phyloP scores from a whole-genome alignment of 2,113 vertebrate species.

The Leptocoma aspasia region DNA sequence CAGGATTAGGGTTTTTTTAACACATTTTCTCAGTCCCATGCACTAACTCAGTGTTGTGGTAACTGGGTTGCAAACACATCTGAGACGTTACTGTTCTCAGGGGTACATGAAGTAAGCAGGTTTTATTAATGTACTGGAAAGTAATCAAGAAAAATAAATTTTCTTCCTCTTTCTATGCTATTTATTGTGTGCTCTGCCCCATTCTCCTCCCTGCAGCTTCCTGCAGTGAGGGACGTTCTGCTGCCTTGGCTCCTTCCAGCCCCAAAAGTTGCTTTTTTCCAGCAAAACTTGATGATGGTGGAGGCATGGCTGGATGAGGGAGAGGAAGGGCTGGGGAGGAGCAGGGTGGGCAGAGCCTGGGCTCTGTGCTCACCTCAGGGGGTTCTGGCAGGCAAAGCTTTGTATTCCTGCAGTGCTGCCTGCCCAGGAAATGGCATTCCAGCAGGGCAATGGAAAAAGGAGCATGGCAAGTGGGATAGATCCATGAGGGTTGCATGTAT shows the following conservation, averaged over 20 bases:
- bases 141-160: neutral
- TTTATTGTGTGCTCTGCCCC: neutral
- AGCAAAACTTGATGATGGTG: neutral
- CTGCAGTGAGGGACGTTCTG: accelerated
- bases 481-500: neutral
- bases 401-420: neutral
- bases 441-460: neutral
- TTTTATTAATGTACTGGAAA: neutral
- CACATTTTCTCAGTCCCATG: neutral
- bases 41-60: neutral
- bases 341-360: neutral
- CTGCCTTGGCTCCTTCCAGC: neutral
- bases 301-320: neutral
- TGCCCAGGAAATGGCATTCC: neutral
- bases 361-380: neutral
- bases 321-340: neutral
- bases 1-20: neutral
- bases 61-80: neutral
- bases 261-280: neutral
- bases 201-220: neutral
- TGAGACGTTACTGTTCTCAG: neutral
- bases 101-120: neutral
- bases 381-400: neutral
- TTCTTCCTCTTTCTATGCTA: neutral
- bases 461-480: neutral